Evolutionary conservation across 1,140 invertebrate species (phyloP).

Genomic region (Camponotus floridanus): DNA sequence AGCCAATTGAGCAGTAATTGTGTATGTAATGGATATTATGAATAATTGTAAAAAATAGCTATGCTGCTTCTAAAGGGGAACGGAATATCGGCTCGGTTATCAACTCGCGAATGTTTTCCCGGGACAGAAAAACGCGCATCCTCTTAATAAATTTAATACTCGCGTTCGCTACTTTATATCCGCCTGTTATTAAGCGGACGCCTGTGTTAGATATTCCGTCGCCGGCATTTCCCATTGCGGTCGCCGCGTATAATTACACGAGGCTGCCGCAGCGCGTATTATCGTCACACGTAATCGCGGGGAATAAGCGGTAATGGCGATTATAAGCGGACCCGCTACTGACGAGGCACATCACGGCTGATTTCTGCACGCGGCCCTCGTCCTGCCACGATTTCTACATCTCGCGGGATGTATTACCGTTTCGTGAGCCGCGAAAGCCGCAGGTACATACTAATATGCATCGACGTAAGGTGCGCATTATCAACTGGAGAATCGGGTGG

Average conservation of each 20-base stretch:
- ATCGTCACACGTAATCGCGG: conserved; percentile 70
- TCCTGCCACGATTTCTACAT: conserved; percentile 41
- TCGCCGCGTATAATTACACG: conserved; percentile 56
- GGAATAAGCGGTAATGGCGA: conserved; percentile 63
- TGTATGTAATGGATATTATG: conserved; percentile 8
- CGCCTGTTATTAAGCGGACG: conserved; percentile 47
- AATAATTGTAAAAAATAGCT: no score
- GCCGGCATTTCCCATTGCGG: conserved; percentile 42
- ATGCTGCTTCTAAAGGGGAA: neutral
- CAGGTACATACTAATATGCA: conserved; percentile 16
- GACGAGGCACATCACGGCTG: conserved; percentile 48
- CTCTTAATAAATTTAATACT: conserved; percentile 47
- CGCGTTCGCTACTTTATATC: conserved; percentile 35
- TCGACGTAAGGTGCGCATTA: conserved; percentile 55
- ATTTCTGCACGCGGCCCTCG: conserved; percentile 27
- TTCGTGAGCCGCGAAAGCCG: conserved; percentile 39
- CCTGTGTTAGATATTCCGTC: conserved; percentile 38
- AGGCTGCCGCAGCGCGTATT: conserved; percentile 27
- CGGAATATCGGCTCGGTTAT: neutral
- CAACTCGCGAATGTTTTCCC: neutral
- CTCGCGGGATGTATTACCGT: conserved; percentile 26
- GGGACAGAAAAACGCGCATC: neutral
- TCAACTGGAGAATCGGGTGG: conserved; percentile 1
- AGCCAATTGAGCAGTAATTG: neutral
- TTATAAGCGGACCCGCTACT: conserved; percentile 49